These are phyloP conservation scores for Xanthorhoe designata DNA, from an alignment of 2,888 invertebrate genomes.

Conservation along the genomic window DNA sequence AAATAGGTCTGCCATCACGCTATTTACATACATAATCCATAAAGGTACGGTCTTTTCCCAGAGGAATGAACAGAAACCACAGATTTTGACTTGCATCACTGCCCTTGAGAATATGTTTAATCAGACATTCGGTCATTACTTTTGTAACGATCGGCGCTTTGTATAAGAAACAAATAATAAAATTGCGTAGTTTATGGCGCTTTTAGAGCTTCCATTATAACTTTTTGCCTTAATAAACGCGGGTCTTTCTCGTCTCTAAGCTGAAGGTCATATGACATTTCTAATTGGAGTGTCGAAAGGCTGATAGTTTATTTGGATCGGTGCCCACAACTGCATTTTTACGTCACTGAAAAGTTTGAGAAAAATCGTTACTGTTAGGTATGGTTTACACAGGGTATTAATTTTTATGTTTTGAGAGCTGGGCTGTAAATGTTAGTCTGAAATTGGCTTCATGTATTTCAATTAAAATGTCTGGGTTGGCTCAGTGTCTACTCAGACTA, in stretches of 20 bases:
- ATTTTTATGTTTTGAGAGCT: neutral
- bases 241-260: neutral
- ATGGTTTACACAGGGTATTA: neutral
- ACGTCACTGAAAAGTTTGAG: constrained; percentile 10
- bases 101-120: neutral
- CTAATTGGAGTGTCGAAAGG: constrained; percentile 32
- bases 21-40: constrained; percentile 21
- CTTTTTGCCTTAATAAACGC: neutral
- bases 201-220: neutral
- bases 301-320: constrained; percentile 36
- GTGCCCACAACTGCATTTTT: constrained; percentile 36
- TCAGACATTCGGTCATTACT: neutral
- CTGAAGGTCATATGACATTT: constrained; percentile 32
- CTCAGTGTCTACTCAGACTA: constrained; percentile 21
- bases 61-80: neutral
- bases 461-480: constrained; percentile 27
- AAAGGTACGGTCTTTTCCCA: neutral
- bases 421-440: neutral
- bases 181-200: neutral
- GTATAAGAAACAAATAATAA: neutral
- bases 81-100: neutral
- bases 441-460: constrained; percentile 24
- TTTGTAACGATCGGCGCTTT: neutral
- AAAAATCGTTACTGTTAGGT: neutral
- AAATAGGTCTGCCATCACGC: constrained; percentile 28